Conservation (phyloP, 2,888 invertebrate species). For the Nemoura dubitans region DNA sequence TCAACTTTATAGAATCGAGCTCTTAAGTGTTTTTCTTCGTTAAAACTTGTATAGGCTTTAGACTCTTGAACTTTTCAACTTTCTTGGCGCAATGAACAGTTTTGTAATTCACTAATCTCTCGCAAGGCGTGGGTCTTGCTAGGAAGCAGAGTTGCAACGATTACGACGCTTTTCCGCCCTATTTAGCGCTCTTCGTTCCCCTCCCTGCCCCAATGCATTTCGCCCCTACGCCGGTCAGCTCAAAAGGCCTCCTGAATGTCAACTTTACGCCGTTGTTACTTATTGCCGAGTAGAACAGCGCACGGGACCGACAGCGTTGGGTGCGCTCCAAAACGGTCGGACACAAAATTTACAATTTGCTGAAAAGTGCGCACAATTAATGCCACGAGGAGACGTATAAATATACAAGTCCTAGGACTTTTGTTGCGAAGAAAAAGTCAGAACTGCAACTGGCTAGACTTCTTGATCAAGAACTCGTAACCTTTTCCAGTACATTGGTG, state of each 20-base stretch:
- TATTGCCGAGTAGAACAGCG: background rate
- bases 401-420: background rate
- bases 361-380: constrained; percentile 25
- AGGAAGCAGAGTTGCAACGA: constrained; percentile 25
- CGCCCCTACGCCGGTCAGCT: background rate
- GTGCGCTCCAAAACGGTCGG: background rate
- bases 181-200: constrained; percentile 7
- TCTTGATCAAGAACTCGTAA: background rate
- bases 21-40: constrained; percentile 43
- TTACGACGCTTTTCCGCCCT: constrained; percentile 34
- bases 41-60: constrained; percentile 37
- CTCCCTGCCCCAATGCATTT: background rate
- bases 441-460: background rate
- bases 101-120: constrained; percentile 42
- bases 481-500: background rate
- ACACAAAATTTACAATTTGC: background rate
- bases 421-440: background rate
- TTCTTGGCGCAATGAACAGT: constrained; percentile 36
- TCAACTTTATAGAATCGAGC: constrained; percentile 40
- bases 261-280: constrained; percentile 19
- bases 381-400: background rate
- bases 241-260: constrained; percentile 14
- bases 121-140: constrained; percentile 29
- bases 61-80: constrained; percentile 41
- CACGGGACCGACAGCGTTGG: background rate